Evolutionary conservation across 2,113 vertebrate genomes (phyloP).

Genomic region (Dromiciops gliroides): DNA sequence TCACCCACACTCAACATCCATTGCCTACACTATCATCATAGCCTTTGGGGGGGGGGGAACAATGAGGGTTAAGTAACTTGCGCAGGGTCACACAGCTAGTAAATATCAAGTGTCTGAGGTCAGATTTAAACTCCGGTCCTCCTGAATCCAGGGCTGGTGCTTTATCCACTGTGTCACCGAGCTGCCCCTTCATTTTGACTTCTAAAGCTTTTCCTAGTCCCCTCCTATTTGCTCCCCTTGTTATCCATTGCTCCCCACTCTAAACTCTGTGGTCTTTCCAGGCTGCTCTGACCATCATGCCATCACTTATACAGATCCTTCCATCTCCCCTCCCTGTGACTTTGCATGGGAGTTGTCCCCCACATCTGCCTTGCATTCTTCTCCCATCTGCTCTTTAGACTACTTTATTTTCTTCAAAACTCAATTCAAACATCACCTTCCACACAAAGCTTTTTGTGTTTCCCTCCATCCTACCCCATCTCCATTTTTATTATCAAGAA

Average conservation of each 20-base stretch:
- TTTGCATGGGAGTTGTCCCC: not conserved
- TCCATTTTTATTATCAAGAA: not conserved
- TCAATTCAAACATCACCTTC: not conserved
- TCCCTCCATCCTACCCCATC: not conserved
- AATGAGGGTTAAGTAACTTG: too few relatives aligned
- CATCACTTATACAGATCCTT: not conserved
- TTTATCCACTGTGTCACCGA: too few relatives aligned
- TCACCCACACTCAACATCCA: not conserved
- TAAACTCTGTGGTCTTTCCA: not conserved
- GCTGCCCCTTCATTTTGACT: too few relatives aligned
- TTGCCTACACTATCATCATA: not conserved
- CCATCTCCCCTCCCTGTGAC: not conserved
- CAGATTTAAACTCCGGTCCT: too few relatives aligned
- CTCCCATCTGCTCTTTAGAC: not conserved
- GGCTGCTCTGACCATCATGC: not conserved
- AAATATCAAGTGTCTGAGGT: too few relatives aligned
- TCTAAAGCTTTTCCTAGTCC: not conserved
- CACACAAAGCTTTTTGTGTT: not conserved
- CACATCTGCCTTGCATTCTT: not conserved
- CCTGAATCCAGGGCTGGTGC: too few relatives aligned
- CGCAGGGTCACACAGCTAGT: too few relatives aligned
- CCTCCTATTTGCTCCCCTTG: not conserved
- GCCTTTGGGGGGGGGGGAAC: too few relatives aligned
- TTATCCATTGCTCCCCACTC: not conserved
- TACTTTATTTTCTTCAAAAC: not conserved